These are phyloP conservation scores for Graptemys geographica DNA, from an alignment of 2,797 vertebrate species.

Conservation along the genomic window DNA sequence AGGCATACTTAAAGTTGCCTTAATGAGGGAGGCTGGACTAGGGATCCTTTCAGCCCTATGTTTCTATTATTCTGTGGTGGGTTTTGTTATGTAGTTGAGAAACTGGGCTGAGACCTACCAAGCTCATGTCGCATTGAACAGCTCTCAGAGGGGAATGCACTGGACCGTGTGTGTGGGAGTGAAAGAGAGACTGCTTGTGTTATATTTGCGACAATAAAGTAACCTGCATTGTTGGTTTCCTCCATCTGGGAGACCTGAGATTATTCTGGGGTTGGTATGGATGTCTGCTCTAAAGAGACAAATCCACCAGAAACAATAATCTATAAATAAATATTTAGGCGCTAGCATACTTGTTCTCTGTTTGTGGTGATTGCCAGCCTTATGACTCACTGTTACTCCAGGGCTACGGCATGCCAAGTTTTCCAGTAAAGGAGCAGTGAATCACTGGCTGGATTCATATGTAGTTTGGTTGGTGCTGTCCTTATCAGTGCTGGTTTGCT, in stretches of 20 bases:
- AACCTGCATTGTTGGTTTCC: background rate
- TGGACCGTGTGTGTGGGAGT: background rate
- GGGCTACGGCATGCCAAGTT: background rate
- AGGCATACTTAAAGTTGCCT: background rate
- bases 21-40: no score
- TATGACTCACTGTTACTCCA: constrained; percentile 36
- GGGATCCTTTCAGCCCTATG: no score
- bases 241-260: constrained; percentile 26
- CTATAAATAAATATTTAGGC: constrained; percentile 9
- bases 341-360: constrained; percentile 39
- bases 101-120: background rate
- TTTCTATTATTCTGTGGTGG: background rate
- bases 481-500: constrained; percentile 58
- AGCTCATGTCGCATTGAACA: background rate
- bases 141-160: background rate
- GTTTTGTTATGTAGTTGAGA: background rate
- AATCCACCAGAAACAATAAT: background rate
- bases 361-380: constrained; percentile 52
- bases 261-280: background rate
- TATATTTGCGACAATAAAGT: background rate
- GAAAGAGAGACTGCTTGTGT: background rate
- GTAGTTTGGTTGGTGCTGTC: constrained; percentile 52
- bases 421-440: constrained; percentile 63
- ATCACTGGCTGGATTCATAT: constrained; percentile 55
- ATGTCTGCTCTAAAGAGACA: background rate